Base-by-base conservation (phyloP, 2,888 invertebrate species). In the Eueremaeus valkanovi region DNA sequence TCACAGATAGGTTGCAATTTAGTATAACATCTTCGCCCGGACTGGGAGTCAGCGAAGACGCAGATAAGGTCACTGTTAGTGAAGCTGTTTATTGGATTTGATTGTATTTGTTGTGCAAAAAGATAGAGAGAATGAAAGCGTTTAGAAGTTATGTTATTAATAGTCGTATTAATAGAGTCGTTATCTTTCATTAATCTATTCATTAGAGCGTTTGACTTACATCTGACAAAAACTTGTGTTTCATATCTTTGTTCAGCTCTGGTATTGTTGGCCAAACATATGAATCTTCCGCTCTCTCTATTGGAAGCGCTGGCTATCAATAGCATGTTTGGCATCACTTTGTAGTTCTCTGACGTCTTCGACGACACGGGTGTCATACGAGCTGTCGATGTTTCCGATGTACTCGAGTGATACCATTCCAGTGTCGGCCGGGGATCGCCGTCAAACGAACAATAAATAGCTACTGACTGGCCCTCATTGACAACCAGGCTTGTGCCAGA, bases 211-310 rank as follows among this genome's bases (percentile, higher is more conserved):
- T 66, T 66, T n/a, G 29, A 40, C 77, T 79, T 70, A 79, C 79
- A 78, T 76, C 77, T 76, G 49, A 79, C 79, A 63, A 78, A 72
- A 24, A 79, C 75, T 36, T 76, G 72, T 70, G 77, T 75, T 58
- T 79, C 79, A 42, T 75, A 77, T 74, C 78, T 78, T 11, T 78
- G 77, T 61, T 79, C 77, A 8, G 78, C 79, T 36, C 78, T 75
- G 55, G 78, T 77, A 72, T 79, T 79, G 72, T 79, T 79, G 58
- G 79, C 79, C 24, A 79, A 73, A 75, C 80, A 80, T n/a, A 78
- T 75, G 73, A 79, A 78, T 68, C 78, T 78, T 18, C 79, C 79
- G 21, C 73, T 78, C 61, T 80, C 79, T 21, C 63, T 51, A 36
- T 21, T 33, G 11, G 75, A 49, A 24, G 76, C 76, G 8, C 76